phyloP scores from a whole-genome alignment of 2,888 invertebrate genomes.

The Drosophila percnosoma region DNA sequence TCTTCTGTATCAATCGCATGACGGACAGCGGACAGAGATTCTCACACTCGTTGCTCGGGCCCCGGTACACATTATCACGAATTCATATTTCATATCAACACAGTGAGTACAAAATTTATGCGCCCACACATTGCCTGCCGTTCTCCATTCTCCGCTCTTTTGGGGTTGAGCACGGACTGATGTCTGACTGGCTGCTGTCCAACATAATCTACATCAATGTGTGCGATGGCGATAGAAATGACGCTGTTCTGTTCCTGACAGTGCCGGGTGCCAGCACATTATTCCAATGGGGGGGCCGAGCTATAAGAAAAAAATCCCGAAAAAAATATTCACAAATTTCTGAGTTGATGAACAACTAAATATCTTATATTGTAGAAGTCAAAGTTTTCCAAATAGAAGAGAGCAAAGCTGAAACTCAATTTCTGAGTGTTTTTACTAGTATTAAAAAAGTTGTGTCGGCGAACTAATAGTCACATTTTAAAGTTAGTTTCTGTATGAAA shows the following conservation, averaged over 20 bases:
- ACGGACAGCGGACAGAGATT: conserved; percentile 32
- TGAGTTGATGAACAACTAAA: conserved; percentile 8
- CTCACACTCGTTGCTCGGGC: conserved; percentile 36
- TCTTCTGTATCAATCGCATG: conserved; percentile 39
- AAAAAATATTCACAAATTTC: background rate
- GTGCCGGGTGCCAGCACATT: conserved; percentile 30
- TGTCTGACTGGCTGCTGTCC: conserved; percentile 71
- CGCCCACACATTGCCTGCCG: conserved; percentile 61
- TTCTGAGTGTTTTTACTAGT: background rate
- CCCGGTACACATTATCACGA: conserved; percentile 61
- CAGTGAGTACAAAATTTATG: conserved; percentile 67
- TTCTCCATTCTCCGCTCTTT: background rate
- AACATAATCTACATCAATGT: conserved; percentile 72
- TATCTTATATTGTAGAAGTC: conserved; percentile 9
- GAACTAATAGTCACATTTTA: too few relatives aligned
- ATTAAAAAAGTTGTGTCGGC: background rate
- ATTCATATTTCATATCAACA: conserved; percentile 69
- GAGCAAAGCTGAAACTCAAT: background rate
- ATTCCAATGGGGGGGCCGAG: conserved; percentile 19
- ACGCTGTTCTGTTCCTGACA: conserved; percentile 14
- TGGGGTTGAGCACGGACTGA: conserved; percentile 55
- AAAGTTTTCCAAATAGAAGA: background rate
- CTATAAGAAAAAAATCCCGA: background rate
- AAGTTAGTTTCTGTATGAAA: too few relatives aligned
- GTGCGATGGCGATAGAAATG: conserved; percentile 20